Base-by-base conservation (phyloP, 2,888 invertebrate genomes). In the Lithophane semibrunnea region DNA sequence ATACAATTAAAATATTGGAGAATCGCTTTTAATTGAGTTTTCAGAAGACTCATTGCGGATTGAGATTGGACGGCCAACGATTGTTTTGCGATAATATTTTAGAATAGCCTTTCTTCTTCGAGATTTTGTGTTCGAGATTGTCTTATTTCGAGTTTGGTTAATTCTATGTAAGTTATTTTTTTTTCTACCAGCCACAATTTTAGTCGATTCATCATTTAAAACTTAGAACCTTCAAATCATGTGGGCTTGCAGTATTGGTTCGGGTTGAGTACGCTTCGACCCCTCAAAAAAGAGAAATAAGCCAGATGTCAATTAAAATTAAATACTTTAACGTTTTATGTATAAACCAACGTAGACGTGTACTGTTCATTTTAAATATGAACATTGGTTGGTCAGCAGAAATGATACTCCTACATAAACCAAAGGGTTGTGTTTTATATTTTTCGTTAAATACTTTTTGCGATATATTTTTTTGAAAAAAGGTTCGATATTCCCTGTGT, bases 21-120 rank as follows among this genome's bases (percentile, higher is more conserved):
- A 88, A 83, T 70, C 80, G 65, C 81, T 87, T 90, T 91, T 92
- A 92, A 92, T 92, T 92, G 91, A 91, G 91, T 92, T 92, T 91
- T 88, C 74, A 64, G 80, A 82, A 86, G 82, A 90, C 87, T 83
- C 77, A 70, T 66, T 75, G 47, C 18, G 68, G 65, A 79, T 65
- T 79, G 79, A 79, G 74, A 85, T 86, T 80, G 77, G 56, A 73
- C 4, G 67, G 65, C 42, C 18, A 67, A 47, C 72, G 74, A 86
- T 86, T 88, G 85, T 81, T 85, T 80, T 79, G 75, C 75, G 74
- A 81, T 83, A 83, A 82, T 37, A 60, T 75, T 74, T 63, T 24
- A 56, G 74, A 61, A 72, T 71, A 61, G 56, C 63, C 61, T 68
- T 70, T 85, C 79, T 71, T 44, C 21, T 52, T 61, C n/a, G n/a